Conservation (phyloP, 2,797 vertebrate genomes). For the Falco biarmicus region DNA sequence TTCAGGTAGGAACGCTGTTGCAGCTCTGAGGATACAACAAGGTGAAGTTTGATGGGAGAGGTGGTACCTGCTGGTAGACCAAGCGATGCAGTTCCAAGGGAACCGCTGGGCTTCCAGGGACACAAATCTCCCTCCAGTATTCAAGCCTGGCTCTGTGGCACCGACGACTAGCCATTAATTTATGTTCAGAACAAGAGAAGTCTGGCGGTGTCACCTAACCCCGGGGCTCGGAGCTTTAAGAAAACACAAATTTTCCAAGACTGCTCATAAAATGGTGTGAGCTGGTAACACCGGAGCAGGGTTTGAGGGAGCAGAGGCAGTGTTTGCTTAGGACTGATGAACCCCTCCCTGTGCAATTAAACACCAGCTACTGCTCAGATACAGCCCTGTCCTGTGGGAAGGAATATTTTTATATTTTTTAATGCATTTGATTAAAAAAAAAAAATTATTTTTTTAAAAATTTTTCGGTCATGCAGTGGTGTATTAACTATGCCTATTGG, state of each 20-base stretch:
- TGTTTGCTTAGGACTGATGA: neutral
- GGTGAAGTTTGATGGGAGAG: neutral
- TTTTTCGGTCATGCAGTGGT: neutral
- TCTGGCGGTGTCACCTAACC: neutral
- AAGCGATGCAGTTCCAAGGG: neutral
- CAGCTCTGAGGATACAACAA: neutral
- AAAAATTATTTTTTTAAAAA: too few relatives aligned
- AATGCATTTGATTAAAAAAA: neutral
- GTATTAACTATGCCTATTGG: neutral
- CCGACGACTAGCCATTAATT: neutral
- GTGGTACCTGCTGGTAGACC: neutral
- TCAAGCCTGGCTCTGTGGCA: neutral
- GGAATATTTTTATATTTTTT: neutral
- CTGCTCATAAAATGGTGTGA: neutral
- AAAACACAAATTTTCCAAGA: neutral
- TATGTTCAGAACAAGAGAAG: neutral
- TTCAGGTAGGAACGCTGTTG: neutral
- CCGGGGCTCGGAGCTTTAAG: neutral
- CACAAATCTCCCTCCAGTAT: neutral
- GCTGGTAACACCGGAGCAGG: fast-evolving
- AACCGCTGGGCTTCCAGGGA: neutral
- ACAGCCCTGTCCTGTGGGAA: neutral
- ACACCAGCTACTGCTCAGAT: neutral
- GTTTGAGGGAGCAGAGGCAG: neutral
- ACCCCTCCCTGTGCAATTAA: fast-evolving